Percentiles rank a stretch among this genome's conserved stretches.
Conservation (phyloP, 2,113 vertebrate genomes). For the Platysteira castanea region DNA sequence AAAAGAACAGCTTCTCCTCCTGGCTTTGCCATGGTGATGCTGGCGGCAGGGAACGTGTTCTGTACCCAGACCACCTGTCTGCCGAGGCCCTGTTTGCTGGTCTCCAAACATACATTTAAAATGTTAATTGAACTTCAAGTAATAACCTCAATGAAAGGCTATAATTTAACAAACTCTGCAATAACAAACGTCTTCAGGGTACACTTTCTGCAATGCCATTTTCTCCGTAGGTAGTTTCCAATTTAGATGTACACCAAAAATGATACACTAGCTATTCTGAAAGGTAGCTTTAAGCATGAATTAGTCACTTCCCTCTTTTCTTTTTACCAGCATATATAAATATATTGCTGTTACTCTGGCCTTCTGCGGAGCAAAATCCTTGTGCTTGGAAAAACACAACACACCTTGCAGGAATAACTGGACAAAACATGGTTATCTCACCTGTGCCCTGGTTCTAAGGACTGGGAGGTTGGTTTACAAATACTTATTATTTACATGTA, state of each 20-base stretch:
- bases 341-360: background rate
- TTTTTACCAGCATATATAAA: background rate
- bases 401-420: background rate
- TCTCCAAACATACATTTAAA: slow-evolving; percentile 32
- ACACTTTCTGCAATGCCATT: slow-evolving; percentile 5
- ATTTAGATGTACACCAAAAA: slow-evolving; percentile 17
- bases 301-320: background rate
- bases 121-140: slow-evolving; percentile 57
- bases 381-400: background rate
- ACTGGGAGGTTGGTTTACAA: background rate
- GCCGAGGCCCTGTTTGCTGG: background rate
- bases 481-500: background rate
- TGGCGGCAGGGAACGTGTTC: background rate
- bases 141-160: slow-evolving; percentile 49
- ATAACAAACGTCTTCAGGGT: slow-evolving; percentile 9
- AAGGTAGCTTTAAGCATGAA: background rate
- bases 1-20: slow-evolving; percentile 14
- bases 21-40: background rate
- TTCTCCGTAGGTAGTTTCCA: slow-evolving; percentile 4
- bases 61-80: background rate
- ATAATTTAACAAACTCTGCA: slow-evolving; percentile 55
- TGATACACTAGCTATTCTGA: background rate
- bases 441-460: no score
- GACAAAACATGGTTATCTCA: background rate
- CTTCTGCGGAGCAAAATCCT: background rate